Evolutionary conservation across 2,797 vertebrate genomes (phyloP).

Genomic region (Anolis apletophallus): DNA sequence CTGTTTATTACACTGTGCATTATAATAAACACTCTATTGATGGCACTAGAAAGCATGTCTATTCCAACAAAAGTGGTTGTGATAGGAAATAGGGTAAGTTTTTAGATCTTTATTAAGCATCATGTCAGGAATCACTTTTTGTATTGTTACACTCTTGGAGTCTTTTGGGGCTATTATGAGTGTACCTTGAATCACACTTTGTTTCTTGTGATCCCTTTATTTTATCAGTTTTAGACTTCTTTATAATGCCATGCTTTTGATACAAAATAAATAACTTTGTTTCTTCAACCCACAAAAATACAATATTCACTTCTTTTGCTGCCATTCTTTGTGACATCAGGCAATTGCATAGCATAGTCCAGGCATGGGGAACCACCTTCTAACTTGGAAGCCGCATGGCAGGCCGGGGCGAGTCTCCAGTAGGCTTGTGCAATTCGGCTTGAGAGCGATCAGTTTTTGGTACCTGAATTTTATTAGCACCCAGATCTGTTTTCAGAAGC

Average conservation of each 20-base stretch:
- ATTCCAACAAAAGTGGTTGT: slow-evolving; percentile 81
- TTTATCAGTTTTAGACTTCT: too few species aligned
- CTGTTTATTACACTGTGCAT: slow-evolving; percentile 90
- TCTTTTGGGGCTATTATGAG: background rate
- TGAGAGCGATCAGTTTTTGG: too few species aligned
- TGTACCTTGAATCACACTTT: background rate
- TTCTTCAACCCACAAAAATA: too few species aligned
- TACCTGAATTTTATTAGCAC: too few species aligned
- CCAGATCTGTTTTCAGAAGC: too few species aligned
- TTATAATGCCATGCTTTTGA: too few species aligned
- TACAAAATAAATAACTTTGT: too few species aligned
- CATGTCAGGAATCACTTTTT: background rate
- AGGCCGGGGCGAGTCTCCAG: too few species aligned
- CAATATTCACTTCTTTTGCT: background rate
- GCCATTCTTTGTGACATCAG: background rate
- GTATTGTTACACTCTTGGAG: background rate
- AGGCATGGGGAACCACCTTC: too few species aligned
- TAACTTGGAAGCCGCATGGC: too few species aligned
- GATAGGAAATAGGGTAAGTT: slow-evolving; percentile 85
- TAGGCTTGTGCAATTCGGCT: too few species aligned
- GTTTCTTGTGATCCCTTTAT: too few species aligned
- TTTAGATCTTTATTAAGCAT: background rate
- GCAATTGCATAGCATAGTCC: background rate
- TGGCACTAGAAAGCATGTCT: slow-evolving; percentile 88
- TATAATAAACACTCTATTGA: slow-evolving; percentile 90